Base-by-base conservation (phyloP, 2,113 vertebrate genomes). In the Circaetus gallicus region DNA sequence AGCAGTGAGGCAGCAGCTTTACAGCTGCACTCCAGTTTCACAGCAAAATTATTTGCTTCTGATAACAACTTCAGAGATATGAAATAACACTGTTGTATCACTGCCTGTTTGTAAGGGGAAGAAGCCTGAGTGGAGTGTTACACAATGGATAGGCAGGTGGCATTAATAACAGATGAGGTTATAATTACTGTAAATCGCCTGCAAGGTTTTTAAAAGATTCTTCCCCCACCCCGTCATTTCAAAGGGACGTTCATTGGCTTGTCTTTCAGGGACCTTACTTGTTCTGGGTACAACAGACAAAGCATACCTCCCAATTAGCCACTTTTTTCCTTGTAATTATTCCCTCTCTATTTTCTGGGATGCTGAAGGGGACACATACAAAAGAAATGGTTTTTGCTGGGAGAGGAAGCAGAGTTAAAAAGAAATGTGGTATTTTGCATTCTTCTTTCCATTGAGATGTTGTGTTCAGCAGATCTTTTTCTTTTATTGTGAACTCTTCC, bases 261-360 rank as follows among this genome's bases (percentile, higher is more conserved):
- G 32, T 56, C 43, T 86, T 80, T 87, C 58, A 38, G 11, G 36
- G 86, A 70, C 22, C 82, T 95, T 70, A 49, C 31, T 90, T 72
- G 74, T 95, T 59, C 91, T 80, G 88, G 69, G 74, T 87, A 61
- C 2, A 2, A 40, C 3, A 7, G 62, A 92, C 47, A 95, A 93
- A 92, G 82, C 82, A 92, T 83, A 94, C 88, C 82, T 92, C 95
- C 92, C 92, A 97, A 53, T 97, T 95, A 97, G 58, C 34, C 53
- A 83, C 45, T 63, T 79, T 50, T 89, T 71, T 22, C 53, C 20
- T 59, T 96, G 93, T 80, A 97, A 95, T 95, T 95, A 87, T 90
- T 96, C 82, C 80, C 92, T 94, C 96, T 95, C 83, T 93, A 20
- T 97, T 98, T 95, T 96, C 96, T 97, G 95, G 89, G 85, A 96